phyloP scores from a whole-genome alignment of 2,113 vertebrate species.

The Chloebia gouldiae region DNA sequence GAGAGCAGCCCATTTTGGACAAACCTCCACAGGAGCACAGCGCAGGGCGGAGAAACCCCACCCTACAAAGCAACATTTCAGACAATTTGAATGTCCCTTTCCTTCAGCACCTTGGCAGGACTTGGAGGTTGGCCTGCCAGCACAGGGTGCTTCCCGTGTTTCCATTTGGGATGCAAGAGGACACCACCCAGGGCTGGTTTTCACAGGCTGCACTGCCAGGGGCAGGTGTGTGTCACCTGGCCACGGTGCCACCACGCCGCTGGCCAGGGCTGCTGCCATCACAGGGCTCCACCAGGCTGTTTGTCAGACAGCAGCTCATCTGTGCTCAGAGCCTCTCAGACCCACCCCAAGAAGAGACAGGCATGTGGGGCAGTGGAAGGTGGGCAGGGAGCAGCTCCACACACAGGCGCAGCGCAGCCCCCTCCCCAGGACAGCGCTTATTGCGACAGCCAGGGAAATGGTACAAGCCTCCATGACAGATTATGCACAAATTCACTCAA shows the following conservation, averaged over 20 bases:
- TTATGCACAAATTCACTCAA: background rate
- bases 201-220: background rate
- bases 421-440: background rate
- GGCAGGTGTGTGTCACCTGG: background rate
- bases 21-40: background rate
- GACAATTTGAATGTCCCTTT: background rate
- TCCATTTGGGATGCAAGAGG: too few relatives aligned
- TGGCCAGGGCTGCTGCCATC: background rate
- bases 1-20: background rate
- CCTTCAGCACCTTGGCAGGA: background rate
- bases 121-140: background rate
- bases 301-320: background rate
- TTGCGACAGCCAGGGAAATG: background rate
- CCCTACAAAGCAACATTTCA: background rate
- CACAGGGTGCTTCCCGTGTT: background rate
- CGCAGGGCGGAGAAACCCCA: background rate
- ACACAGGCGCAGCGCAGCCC: fast-evolving
- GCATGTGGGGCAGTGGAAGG: fast-evolving
- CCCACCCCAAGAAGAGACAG: background rate
- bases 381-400: background rate
- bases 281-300: background rate
- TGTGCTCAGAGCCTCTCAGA: background rate
- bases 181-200: background rate
- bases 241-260: fast-evolving
- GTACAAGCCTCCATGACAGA: background rate